phyloP scores from a whole-genome alignment of 2,888 invertebrate genomes.

The Tigriopus californicus region DNA sequence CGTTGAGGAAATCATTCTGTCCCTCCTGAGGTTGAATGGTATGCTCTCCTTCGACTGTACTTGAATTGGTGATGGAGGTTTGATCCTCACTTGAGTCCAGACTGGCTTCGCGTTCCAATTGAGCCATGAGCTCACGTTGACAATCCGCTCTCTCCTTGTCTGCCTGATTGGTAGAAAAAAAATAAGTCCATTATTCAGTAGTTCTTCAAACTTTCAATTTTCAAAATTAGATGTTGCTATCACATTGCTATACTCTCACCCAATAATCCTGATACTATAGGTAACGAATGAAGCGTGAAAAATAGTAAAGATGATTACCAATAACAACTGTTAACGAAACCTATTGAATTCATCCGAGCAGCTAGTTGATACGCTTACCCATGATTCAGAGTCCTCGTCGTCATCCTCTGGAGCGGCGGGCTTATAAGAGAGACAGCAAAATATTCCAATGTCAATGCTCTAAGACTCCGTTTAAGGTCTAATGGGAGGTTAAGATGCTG shows the following conservation, averaged over 20 bases:
- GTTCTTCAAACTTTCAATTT: no score
- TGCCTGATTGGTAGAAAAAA: neutral
- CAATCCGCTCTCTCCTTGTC: slow-evolving; percentile 13
- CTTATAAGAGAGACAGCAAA: neutral
- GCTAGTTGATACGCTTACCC: neutral
- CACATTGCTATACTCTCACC: neutral
- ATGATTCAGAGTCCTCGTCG: slow-evolving; percentile 1
- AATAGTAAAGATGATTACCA: neutral
- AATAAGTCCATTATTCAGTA: no score
- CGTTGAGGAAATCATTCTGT: neutral
- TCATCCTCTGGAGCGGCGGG: no score
- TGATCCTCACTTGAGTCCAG: slow-evolving; percentile 3
- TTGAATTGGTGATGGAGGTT: slow-evolving; percentile 13
- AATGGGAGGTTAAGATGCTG: no score
- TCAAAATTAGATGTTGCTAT: no score
- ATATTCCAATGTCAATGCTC: neutral
- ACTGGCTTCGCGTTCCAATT: slow-evolving; percentile 6
- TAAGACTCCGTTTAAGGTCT: no score
- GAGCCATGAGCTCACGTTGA: slow-evolving; percentile 8
- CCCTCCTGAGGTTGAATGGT: slow-evolving; percentile 9
- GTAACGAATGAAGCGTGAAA: neutral
- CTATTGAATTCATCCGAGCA: no score
- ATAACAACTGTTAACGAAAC: no score
- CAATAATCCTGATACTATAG: slow-evolving; percentile 9
- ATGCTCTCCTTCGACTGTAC: slow-evolving; percentile 14